phyloP scores from a whole-genome alignment of 2,888 invertebrate genomes.

The Dermolepida albohirtum region DNA sequence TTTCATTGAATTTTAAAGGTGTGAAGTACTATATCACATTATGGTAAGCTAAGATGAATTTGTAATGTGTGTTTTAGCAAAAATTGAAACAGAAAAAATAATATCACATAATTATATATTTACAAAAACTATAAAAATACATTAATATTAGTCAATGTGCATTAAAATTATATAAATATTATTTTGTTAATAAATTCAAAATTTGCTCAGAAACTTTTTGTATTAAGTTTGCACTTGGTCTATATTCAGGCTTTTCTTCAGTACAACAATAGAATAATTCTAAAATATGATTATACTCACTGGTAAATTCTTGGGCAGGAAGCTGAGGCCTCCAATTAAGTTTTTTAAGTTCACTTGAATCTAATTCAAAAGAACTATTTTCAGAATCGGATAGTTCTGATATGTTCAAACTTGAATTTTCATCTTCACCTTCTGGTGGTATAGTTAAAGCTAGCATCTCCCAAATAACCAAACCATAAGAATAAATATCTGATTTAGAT shows the following conservation, averaged over 20 bases:
- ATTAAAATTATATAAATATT: slow-evolving; percentile 5
- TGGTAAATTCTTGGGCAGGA: slow-evolving; percentile 72
- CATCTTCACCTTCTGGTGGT: slow-evolving; percentile 69
- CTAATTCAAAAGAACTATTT: slow-evolving; percentile 44
- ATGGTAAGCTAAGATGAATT: too few species aligned
- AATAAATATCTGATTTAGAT: slow-evolving; percentile 82
- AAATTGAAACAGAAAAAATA: too few species aligned
- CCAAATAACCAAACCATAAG: slow-evolving; percentile 82
- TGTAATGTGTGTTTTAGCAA: too few species aligned
- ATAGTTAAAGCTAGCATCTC: slow-evolving; percentile 82
- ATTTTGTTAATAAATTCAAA: slow-evolving; percentile 48
- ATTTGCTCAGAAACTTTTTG: slow-evolving; percentile 65
- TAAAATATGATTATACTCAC: slow-evolving; percentile 73
- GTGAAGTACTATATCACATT: too few species aligned
- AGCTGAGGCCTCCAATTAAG: slow-evolving; percentile 70
- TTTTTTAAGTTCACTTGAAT: slow-evolving; percentile 19
- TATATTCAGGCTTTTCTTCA: slow-evolving; percentile 67
- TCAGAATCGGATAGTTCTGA: slow-evolving; percentile 58
- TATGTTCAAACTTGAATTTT: slow-evolving; percentile 59
- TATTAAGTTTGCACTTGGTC: slow-evolving; percentile 73
- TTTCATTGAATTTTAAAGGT: too few species aligned
- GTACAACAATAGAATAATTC: slow-evolving; percentile 81
- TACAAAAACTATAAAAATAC: too few species aligned
- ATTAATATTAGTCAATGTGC: too few species aligned
- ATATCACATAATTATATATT: too few species aligned